Percentiles rank a stretch among this genome's conserved stretches.
These are phyloP conservation scores for Drosophila putrida DNA, from an alignment of 2,888 invertebrate genomes.

Conservation along the genomic window DNA sequence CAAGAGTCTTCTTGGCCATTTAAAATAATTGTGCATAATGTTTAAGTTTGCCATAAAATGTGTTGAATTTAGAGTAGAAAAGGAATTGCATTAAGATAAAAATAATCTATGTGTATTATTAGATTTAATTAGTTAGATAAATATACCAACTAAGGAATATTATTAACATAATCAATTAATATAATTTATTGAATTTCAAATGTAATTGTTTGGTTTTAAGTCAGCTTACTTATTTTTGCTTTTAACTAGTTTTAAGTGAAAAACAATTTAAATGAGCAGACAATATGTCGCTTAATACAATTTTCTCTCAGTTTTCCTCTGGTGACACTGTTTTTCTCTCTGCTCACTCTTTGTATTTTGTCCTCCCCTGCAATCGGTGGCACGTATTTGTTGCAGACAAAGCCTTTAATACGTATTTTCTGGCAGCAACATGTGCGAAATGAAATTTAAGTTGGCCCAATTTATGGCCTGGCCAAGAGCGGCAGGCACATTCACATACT, in stretches of 20 bases:
- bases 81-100: constrained; percentile 28
- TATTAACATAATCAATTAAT: constrained; percentile 1
- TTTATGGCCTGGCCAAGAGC: constrained; percentile 57
- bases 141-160: constrained; percentile 1
- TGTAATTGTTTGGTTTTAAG: neutral
- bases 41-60: constrained; percentile 47
- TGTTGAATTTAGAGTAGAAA: neutral
- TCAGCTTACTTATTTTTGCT: neutral
- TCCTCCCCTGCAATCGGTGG: constrained; percentile 6
- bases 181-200: constrained; percentile 6
- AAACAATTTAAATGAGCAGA: constrained; percentile 43
- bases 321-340: neutral
- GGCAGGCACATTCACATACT: neutral
- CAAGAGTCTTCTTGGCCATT: constrained; percentile 21
- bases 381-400: constrained; percentile 32
- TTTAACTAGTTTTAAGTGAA: constrained; percentile 17
- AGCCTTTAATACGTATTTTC: constrained; percentile 64
- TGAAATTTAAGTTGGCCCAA: constrained; percentile 73
- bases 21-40: constrained; percentile 59
- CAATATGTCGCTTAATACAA: constrained; percentile 24
- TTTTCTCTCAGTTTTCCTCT: neutral
- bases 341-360: neutral
- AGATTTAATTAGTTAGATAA: constrained; percentile 19
- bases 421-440: constrained; percentile 53
- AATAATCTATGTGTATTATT: constrained; percentile 4